These are phyloP conservation scores for Cavia porcellus DNA, from an alignment of 2,113 vertebrate genomes.

Conservation along the genomic window DNA sequence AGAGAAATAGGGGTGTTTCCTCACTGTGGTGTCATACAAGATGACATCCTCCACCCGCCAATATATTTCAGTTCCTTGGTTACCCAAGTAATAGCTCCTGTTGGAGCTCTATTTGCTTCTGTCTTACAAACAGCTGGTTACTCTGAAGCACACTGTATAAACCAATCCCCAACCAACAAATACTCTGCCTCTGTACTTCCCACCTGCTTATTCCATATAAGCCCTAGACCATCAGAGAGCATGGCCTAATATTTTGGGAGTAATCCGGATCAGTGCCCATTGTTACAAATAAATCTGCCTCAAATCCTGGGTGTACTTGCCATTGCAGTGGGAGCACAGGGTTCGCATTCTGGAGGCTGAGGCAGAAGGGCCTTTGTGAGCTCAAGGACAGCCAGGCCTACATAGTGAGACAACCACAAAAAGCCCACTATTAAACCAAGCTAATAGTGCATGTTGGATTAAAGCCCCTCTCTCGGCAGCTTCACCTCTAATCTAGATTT, in stretches of 20 bases:
- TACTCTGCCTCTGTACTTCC: not conserved
- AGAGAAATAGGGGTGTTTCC: not conserved
- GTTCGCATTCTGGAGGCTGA: not conserved
- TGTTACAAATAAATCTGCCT: not conserved
- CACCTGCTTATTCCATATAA: not conserved
- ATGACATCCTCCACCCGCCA: no score
- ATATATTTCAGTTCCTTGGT: no score
- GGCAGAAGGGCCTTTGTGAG: not conserved
- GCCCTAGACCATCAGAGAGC: no score
- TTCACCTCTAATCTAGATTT: not conserved
- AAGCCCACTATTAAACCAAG: not conserved
- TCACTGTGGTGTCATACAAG: not conserved
- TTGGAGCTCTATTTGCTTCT: no score
- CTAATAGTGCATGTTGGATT: not conserved
- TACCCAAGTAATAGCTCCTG: no score
- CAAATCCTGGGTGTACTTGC: not conserved
- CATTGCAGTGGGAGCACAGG: not conserved
- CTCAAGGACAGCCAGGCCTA: not conserved
- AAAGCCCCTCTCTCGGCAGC: not conserved
- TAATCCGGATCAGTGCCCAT: not conserved
- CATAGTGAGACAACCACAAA: not conserved
- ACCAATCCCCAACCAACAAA: not conserved
- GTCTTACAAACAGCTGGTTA: not conserved
- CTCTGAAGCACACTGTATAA: not conserved
- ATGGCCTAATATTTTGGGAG: not conserved